These are phyloP conservation scores for Rhabdophis nuchalis DNA, from an alignment of 2,797 vertebrate genomes.

Conservation along the genomic window DNA sequence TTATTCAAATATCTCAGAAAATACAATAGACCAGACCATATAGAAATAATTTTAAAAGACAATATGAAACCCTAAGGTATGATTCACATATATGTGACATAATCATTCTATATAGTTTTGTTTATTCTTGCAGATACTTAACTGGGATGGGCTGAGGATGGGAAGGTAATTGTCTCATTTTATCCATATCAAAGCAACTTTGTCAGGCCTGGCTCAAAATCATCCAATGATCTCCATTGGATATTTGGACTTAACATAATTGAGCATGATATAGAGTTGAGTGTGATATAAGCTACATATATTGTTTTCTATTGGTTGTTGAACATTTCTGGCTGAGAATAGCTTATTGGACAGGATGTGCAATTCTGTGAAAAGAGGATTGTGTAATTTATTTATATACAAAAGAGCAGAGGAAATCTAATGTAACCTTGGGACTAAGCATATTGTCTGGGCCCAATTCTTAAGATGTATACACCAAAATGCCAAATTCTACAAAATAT, in stretches of 20 bases:
- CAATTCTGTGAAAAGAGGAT: neutral
- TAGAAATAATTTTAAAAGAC: neutral
- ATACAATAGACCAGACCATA: neutral
- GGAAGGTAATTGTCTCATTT: neutral
- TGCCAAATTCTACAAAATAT: neutral
- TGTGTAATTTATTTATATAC: neutral
- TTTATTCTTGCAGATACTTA: neutral
- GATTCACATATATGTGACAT: neutral
- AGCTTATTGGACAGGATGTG: neutral
- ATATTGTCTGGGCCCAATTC: neutral
- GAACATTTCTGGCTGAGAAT: neutral
- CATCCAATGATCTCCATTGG: neutral
- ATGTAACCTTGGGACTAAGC: neutral
- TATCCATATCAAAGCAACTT: neutral
- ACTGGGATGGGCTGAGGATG: neutral
- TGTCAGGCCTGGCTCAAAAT: neutral
- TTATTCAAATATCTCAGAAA: slow-evolving; percentile 20
- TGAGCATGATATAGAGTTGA: neutral
- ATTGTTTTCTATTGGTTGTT: neutral
- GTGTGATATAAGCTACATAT: neutral
- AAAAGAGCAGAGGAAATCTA: neutral
- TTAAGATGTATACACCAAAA: neutral
- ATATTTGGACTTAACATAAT: neutral
- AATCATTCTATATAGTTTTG: neutral
- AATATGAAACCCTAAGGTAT: neutral